Evolutionary conservation across 2,113 vertebrate genomes (phyloP).

Genomic region (Puffinus mauretanicus): DNA sequence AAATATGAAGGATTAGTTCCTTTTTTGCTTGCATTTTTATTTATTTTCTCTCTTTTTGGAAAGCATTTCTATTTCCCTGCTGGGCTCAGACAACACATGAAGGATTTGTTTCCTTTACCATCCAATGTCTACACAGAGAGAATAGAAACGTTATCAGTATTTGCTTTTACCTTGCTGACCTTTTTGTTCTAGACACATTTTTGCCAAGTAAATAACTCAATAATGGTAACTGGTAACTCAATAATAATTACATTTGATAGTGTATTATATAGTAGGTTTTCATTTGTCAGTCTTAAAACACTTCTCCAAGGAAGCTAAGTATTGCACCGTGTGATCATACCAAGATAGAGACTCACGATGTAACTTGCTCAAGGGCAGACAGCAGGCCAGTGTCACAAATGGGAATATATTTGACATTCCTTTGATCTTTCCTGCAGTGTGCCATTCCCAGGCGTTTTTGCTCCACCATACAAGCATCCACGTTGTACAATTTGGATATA

Average conservation of each 20-base stretch:
- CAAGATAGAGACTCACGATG: neutral
- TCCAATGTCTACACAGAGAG: neutral
- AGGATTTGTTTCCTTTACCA: neutral
- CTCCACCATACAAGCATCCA: neutral
- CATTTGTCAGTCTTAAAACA: slow-evolving; percentile 7
- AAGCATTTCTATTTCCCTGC: neutral
- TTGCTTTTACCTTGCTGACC: slow-evolving; percentile 3
- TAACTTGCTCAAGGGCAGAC: neutral
- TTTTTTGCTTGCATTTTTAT: neutral
- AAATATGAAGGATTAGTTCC: neutral
- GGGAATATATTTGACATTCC: neutral
- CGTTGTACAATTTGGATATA: rapidly evolving
- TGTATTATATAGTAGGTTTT: slow-evolving; percentile 14
- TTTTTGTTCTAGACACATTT: slow-evolving; percentile 16
- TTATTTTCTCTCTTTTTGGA: neutral
- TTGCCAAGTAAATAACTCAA: slow-evolving; percentile 51
- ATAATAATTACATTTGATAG: slow-evolving; percentile 50
- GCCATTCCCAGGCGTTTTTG: neutral
- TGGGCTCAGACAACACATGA: neutral
- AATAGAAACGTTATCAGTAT: neutral
- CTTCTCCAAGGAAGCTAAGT: neutral
- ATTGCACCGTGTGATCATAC: neutral
- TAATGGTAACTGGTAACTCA: slow-evolving; percentile 10
- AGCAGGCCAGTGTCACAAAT: neutral
- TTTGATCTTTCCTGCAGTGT: neutral